Percentiles rank a stretch among this genome's conserved stretches.
These are phyloP conservation scores for Epinephelus moara DNA, from an alignment of 2,113 vertebrate genomes.

Conservation along the genomic window DNA sequence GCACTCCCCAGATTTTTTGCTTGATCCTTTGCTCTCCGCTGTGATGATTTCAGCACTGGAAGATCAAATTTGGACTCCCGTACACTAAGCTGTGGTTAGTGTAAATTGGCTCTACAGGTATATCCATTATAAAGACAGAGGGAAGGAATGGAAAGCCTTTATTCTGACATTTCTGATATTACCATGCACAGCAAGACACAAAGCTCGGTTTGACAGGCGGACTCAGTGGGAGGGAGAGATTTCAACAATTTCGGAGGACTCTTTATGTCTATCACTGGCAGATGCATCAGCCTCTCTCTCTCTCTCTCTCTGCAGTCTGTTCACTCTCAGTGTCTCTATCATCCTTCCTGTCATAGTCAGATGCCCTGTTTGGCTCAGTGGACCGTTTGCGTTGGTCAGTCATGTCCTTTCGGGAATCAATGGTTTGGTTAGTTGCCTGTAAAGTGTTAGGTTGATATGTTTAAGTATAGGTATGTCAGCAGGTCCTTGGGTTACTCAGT, in stretches of 20 bases:
- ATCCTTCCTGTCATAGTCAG: slow-evolving; percentile 59
- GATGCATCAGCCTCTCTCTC: slow-evolving; percentile 84
- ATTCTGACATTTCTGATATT: slow-evolving; percentile 63
- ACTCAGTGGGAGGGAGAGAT: slow-evolving; percentile 59
- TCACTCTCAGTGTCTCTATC: slow-evolving; percentile 40
- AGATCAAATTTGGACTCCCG: slow-evolving; percentile 58
- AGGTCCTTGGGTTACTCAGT: neutral
- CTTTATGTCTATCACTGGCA: slow-evolving; percentile 82
- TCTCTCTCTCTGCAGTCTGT: slow-evolving; percentile 47
- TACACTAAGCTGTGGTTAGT: slow-evolving; percentile 41
- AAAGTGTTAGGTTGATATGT: neutral
- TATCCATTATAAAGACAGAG: slow-evolving; percentile 51
- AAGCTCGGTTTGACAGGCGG: slow-evolving; percentile 55
- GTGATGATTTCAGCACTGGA: slow-evolving; percentile 48
- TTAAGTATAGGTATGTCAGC: neutral
- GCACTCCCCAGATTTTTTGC: slow-evolving; percentile 30
- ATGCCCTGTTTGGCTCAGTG: slow-evolving; percentile 33
- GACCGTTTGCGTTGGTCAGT: slow-evolving; percentile 27
- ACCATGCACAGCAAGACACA: slow-evolving; percentile 45
- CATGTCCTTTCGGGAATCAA: neutral
- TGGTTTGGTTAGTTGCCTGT: neutral
- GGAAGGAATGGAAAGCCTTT: slow-evolving; percentile 33
- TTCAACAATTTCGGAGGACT: slow-evolving; percentile 66
- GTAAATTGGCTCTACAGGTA: slow-evolving; percentile 64
- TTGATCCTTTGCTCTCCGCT: slow-evolving; percentile 43